Conservation (phyloP, 2,113 vertebrate species). For the Mus musculus region DNA sequence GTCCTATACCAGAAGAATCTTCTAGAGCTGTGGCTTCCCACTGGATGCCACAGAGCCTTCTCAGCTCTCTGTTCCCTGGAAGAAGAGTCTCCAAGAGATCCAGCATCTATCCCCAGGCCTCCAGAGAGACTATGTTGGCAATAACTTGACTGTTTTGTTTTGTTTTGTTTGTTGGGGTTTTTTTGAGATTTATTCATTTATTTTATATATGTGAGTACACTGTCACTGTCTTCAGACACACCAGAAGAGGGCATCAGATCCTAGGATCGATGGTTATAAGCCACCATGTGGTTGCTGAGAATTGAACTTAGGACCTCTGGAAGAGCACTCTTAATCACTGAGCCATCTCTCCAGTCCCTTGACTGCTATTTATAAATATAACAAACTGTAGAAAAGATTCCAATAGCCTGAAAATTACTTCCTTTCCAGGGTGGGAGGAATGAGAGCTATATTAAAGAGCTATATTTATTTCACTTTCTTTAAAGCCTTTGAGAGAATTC, state of each 20-base stretch:
- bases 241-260: no score
- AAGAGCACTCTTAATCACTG: no score
- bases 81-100: not conserved
- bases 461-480: not conserved
- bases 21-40: not conserved
- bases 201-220: no score
- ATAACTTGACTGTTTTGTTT: not conserved
- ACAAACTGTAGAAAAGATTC: not conserved
- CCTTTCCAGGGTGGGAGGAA: slow-evolving; percentile 4
- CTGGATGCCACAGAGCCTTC: not conserved
- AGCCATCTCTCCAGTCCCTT: no score
- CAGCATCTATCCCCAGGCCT: not conserved
- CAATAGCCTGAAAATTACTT: not conserved
- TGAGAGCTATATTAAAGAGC: not conserved
- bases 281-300: no score
- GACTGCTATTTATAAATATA: not conserved
- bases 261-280: no score
- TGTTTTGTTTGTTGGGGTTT: no score
- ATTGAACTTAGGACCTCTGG: no score
- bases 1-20: not conserved
- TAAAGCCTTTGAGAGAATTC: slow-evolving; percentile 9
- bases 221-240: no score
- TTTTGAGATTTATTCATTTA: no score
- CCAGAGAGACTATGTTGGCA: not conserved
- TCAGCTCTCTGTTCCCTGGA: not conserved